These are phyloP conservation scores for Phenganax stokvisi DNA, from an alignment of 92 coral and sea anemone species.

Conservation along the genomic window DNA sequence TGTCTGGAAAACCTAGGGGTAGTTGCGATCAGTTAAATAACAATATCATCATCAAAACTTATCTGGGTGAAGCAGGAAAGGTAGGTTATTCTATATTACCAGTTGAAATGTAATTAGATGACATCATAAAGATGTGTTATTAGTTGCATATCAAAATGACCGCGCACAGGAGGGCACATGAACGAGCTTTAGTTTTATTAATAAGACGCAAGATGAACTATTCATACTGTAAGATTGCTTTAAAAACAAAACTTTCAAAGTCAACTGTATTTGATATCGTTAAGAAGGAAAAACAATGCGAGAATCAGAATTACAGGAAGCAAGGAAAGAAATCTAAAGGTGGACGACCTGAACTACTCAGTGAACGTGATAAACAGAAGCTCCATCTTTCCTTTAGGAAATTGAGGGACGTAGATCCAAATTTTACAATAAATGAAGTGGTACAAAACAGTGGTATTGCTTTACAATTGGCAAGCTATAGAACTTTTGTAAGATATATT, in stretches of 20 bases:
- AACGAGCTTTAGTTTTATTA: constrained; percentile 18
- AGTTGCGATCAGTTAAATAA: no score
- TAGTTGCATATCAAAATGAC: neutral
- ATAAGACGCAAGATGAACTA: neutral
- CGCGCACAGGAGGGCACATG: constrained; percentile 1
- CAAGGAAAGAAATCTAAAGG: neutral
- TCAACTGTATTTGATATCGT: constrained; percentile 12
- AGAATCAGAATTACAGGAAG: no score
- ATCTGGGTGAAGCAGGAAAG: no score
- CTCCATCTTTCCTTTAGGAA: neutral
- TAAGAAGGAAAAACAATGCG: no score
- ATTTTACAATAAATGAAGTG: constrained; percentile 18
- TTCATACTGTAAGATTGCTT: neutral
- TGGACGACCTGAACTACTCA: constrained; percentile 12
- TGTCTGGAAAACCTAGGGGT: no score
- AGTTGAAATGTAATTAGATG: neutral
- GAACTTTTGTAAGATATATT: constrained; percentile 12
- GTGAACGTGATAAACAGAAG: neutral
- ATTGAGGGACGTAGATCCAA: constrained; percentile 5
- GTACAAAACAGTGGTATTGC: constrained; percentile 21
- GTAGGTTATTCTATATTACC: no score
- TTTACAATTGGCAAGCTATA: neutral
- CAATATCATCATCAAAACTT: no score
- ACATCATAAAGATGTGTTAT: neutral
- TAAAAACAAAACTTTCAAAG: constrained; percentile 15